Conservation (phyloP, 2,888 invertebrate genomes). For the Archips xylosteana region DNA sequence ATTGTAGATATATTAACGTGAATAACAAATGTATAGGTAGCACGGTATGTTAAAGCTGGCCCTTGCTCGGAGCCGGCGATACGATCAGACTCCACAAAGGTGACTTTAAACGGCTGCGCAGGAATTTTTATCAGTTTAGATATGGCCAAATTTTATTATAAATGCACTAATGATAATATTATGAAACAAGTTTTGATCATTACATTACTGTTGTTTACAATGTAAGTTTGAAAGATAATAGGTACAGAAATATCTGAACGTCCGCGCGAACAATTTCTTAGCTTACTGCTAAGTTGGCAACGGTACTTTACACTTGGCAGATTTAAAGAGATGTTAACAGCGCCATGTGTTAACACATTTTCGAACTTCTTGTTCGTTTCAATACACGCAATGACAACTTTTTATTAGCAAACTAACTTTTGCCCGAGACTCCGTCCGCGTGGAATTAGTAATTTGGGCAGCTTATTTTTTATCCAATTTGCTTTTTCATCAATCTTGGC, state of each 20-base stretch:
- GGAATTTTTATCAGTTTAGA: conserved; percentile 36
- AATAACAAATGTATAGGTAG: conserved; percentile 9
- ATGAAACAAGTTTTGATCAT: conserved; percentile 1
- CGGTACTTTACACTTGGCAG: too few relatives aligned
- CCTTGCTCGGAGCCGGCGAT: conserved; percentile 25
- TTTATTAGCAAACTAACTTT: too few relatives aligned
- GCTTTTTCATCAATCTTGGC: too few relatives aligned
- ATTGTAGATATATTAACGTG: not conserved
- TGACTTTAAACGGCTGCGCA: conserved; percentile 34
- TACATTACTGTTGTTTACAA: conserved; percentile 1
- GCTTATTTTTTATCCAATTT: too few relatives aligned
- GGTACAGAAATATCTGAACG: not conserved
- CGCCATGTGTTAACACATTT: too few relatives aligned
- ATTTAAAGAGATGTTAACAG: too few relatives aligned
- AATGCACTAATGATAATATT: conserved; percentile 24
- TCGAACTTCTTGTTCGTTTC: too few relatives aligned
- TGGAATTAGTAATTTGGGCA: too few relatives aligned
- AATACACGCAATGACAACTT: too few relatives aligned
- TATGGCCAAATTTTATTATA: conserved; percentile 33
- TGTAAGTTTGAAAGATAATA: conserved; percentile 1
- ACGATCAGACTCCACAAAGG: conserved; percentile 28
- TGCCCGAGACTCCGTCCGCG: too few relatives aligned
- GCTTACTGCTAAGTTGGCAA: too few relatives aligned
- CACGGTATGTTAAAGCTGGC: conserved; percentile 1
- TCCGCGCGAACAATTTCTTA: not conserved